These are phyloP conservation scores for Anomalospiza imberbis DNA, from an alignment of 2,797 vertebrate species.

Conservation along the genomic window DNA sequence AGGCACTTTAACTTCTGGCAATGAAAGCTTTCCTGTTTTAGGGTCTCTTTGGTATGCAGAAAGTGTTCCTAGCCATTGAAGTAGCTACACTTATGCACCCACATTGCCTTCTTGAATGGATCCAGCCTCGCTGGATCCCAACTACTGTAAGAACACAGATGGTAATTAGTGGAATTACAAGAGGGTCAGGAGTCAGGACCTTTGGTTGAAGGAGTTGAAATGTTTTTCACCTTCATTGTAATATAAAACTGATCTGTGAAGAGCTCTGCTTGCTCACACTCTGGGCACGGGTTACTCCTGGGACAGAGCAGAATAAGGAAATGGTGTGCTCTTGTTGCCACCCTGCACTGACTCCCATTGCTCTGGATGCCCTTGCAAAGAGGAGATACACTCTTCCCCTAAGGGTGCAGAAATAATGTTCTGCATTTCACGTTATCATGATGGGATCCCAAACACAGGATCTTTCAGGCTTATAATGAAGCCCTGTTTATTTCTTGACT, in stretches of 20 bases:
- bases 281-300: neutral
- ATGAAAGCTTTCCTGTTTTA: slow-evolving; percentile 25
- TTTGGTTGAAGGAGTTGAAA: neutral
- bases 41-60: slow-evolving; percentile 4
- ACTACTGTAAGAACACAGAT: neutral
- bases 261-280: neutral
- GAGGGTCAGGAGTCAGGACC: neutral
- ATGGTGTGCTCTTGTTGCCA: neutral
- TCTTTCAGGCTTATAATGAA: neutral
- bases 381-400: neutral
- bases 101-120: neutral
- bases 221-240: neutral
- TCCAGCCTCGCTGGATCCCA: neutral
- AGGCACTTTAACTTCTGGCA: slow-evolving; percentile 58
- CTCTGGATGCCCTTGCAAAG: too few relatives aligned
- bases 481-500: neutral
- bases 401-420: neutral
- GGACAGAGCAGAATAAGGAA: neutral
- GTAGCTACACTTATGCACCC: neutral
- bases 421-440: neutral
- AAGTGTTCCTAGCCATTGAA: neutral
- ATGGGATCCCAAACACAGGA: neutral
- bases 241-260: neutral
- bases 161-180: neutral
- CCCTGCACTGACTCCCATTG: accelerated